Evolutionary conservation across 2,797 vertebrate species (phyloP).

Genomic region (Antrozous pallidus): DNA sequence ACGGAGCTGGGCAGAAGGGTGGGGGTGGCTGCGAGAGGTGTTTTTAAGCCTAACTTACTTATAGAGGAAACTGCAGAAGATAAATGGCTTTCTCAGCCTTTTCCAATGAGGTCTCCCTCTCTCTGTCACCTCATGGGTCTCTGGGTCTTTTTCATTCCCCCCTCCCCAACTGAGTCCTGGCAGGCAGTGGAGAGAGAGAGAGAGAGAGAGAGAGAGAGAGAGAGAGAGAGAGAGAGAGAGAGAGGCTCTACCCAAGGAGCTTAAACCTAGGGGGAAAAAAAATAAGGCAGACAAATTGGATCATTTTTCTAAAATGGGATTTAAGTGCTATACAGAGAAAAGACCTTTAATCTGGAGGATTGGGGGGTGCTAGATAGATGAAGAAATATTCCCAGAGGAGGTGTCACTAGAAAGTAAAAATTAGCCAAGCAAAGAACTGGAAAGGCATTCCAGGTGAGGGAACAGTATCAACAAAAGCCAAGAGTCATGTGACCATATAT

Average conservation of each 20-base stretch:
- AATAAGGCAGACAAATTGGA: not conserved
- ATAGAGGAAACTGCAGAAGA: not conserved
- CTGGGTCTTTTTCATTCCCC: not conserved
- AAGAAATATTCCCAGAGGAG: not conserved
- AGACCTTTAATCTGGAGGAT: not conserved
- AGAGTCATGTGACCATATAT: not conserved
- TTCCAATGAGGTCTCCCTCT: not conserved
- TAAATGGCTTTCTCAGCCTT: not conserved
- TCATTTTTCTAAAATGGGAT: not conserved
- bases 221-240: no score
- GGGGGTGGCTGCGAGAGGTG: not conserved
- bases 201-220: not conserved
- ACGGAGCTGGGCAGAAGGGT: not conserved
- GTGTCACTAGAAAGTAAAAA: not conserved
- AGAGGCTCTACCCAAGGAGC: not conserved
- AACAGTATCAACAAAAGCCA: not conserved
- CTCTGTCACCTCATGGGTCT: not conserved
- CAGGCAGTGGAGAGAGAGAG: not conserved
- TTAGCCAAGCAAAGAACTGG: not conserved
- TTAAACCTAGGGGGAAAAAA: not conserved
- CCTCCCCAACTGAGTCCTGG: not conserved
- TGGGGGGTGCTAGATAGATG: fast-evolving
- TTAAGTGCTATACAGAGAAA: not conserved
- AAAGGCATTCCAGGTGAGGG: not conserved
- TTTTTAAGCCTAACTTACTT: not conserved